Conservation (phyloP, 2,888 invertebrate genomes). For the Scaptomyza reducta region DNA sequence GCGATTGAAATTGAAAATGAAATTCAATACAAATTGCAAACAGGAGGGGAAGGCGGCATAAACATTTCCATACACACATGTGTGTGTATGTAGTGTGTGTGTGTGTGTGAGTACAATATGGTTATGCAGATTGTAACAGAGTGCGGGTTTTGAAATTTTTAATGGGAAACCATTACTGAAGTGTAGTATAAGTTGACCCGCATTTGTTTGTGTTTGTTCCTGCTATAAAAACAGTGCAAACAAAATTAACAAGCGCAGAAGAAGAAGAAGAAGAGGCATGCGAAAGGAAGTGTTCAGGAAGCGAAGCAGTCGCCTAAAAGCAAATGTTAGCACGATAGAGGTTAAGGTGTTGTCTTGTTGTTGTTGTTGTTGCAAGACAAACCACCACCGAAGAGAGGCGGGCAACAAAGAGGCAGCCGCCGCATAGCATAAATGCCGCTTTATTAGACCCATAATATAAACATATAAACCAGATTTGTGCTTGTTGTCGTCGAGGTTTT, state of each 20-base stretch:
- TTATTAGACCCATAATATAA: conserved; percentile 62
- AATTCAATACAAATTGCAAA: conserved; percentile 63
- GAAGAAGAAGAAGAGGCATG: conserved; percentile 4
- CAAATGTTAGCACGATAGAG: conserved; percentile 35
- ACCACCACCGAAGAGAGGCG: conserved; percentile 21
- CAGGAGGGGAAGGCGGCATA: not conserved
- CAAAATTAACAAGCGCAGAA: conserved; percentile 47
- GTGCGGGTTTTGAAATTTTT: conserved; percentile 12
- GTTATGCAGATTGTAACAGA: not conserved
- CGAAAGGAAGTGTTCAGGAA: conserved; percentile 56
- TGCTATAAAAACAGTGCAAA: conserved; percentile 65
- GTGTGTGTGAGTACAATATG: conserved; percentile 16
- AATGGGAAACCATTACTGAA: conserved; percentile 13
- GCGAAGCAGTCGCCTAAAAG: conserved; percentile 52
- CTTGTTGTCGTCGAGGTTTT: conserved; percentile 23
- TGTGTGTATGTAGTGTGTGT: not conserved
- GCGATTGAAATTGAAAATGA: conserved; percentile 60
- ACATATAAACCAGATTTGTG: conserved; percentile 74
- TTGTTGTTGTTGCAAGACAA: conserved; percentile 13
- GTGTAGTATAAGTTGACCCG: conserved; percentile 40
- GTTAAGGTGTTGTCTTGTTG: conserved; percentile 37
- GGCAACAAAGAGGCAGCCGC: conserved; percentile 19
- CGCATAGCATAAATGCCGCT: conserved; percentile 53
- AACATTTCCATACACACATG: conserved; percentile 6
- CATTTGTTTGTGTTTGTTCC: conserved; percentile 69